Evolutionary conservation across 2,888 invertebrate species (phyloP), one percentile per base, ranked within the genome.

Genomic region (Xanthorhoe spadicearia): DNA sequence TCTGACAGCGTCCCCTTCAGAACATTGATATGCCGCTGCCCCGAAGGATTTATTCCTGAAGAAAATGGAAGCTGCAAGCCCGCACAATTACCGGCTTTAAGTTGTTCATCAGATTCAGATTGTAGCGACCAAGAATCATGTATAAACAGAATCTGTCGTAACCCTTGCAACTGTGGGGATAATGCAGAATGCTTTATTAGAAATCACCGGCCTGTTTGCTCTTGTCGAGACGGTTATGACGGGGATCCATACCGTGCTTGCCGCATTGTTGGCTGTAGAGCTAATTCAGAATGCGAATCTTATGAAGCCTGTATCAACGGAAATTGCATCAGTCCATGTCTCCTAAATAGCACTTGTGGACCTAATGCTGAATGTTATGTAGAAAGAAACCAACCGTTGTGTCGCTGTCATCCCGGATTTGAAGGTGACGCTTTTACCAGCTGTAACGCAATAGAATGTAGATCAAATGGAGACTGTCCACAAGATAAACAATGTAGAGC

Each of bases 11-110:
- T 96, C 49, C 98, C 98, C 19, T 96, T 98, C 60, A 93, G 97
- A 73, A 98, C 98, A 3, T 96, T 98, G 95, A 96, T 97, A 54
- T 98, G 98, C 83, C 96, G 97, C 64, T 98, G 98, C 79, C 97
- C 97, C 0, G 96, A 96, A 76, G 96, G 97, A 54, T 97, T 96
- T 94, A 95, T 97, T 69, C 97, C 97, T 0, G 96, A 97, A 79
- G 94, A 95, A 74, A 95, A 95, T 75, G 97, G 97, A 65, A 95
- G 96, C 81, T 98, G 98, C 81, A 95, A 94, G 80, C 95, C 96
- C 63, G 95, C 96, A 35, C 90, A 95, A 57, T 87, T 96, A 67
- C 95, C 96, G 83, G 94, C 95, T 69, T 95, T 95, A 74, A 97
- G 97, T 55, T 98, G 98, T 80, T 95, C 95, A 17, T 93, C 95